Evolutionary conservation across 2,888 invertebrate genomes (phyloP).

Genomic region (Ophion ellenae): DNA sequence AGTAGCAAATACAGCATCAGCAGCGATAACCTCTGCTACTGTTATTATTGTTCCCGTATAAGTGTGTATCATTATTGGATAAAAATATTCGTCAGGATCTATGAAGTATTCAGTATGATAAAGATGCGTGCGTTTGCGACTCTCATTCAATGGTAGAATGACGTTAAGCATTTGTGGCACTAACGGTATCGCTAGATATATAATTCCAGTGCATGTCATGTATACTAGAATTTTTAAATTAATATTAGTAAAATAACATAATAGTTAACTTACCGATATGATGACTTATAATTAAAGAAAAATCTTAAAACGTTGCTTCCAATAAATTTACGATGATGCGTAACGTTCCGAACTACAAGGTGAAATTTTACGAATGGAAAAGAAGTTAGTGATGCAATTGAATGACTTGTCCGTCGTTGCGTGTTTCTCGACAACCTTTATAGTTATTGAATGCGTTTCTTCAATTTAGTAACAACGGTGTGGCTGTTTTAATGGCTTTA

Average conservation of each 20-base stretch:
- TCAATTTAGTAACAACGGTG: too few relatives aligned
- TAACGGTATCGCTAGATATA: constrained; percentile 35
- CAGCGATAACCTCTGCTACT: constrained; percentile 3
- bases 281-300: neutral
- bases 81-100: constrained; percentile 42
- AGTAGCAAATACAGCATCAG: constrained; percentile 18
- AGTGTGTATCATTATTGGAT: constrained; percentile 35
- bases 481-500: too few relatives aligned
- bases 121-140: constrained; percentile 22
- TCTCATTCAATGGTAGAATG: constrained; percentile 38
- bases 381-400: too few relatives aligned
- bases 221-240: neutral
- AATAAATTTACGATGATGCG: neutral
- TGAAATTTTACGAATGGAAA: too few relatives aligned
- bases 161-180: constrained; percentile 32
- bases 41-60: constrained; percentile 34
- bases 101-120: constrained; percentile 40
- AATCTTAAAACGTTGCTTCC: neutral
- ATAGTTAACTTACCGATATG: neutral
- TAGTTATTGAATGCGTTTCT: too few relatives aligned
- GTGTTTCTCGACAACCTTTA: neutral
- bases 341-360: too few relatives aligned
- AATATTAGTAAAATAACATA: neutral
- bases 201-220: neutral
- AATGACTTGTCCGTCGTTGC: neutral